Conservation (phyloP, 2,113 vertebrate genomes). For the Gasterosteus aculeatus region DNA sequence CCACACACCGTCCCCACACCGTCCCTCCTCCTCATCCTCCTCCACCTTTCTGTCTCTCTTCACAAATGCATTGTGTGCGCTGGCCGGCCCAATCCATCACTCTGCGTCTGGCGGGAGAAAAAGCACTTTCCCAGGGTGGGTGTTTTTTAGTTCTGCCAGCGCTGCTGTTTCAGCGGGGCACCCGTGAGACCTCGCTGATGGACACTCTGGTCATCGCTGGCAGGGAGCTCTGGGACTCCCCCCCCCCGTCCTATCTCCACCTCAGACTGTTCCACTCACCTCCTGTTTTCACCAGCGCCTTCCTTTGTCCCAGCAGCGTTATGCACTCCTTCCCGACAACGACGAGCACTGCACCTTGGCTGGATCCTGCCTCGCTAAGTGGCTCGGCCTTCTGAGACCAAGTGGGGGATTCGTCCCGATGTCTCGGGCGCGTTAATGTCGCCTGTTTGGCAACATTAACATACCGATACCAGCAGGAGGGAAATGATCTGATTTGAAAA, state of each 20-base stretch:
- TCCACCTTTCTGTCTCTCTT: constrained; percentile 36
- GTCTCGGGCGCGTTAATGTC: constrained; percentile 4
- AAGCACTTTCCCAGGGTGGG: constrained; percentile 81
- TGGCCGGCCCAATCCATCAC: constrained; percentile 80
- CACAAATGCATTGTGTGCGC: constrained; percentile 82
- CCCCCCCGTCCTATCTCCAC: constrained; percentile 46
- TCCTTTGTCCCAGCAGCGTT: constrained; percentile 72
- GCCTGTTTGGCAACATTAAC: neutral
- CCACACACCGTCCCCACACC: no score
- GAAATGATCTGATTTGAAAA: neutral
- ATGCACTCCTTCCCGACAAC: constrained; percentile 68
- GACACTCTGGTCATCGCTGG: constrained; percentile 81
- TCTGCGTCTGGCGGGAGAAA: constrained; percentile 76
- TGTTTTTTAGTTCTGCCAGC: constrained; percentile 80
- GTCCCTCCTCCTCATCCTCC: neutral
- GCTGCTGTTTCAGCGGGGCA: constrained; percentile 77
- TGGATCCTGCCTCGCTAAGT: constrained; percentile 60
- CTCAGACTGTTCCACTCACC: constrained; percentile 71
- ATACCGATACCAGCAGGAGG: neutral
- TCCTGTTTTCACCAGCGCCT: constrained; percentile 69
- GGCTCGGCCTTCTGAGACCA: constrained; percentile 57
- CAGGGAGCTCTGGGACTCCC: constrained; percentile 75
- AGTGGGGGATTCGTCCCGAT: neutral
- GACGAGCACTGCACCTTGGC: constrained; percentile 59
- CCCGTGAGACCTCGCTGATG: constrained; percentile 82